These are phyloP conservation scores for Hylaeus volcanicus DNA, from an alignment of 1,140 invertebrate species.

Conservation along the genomic window DNA sequence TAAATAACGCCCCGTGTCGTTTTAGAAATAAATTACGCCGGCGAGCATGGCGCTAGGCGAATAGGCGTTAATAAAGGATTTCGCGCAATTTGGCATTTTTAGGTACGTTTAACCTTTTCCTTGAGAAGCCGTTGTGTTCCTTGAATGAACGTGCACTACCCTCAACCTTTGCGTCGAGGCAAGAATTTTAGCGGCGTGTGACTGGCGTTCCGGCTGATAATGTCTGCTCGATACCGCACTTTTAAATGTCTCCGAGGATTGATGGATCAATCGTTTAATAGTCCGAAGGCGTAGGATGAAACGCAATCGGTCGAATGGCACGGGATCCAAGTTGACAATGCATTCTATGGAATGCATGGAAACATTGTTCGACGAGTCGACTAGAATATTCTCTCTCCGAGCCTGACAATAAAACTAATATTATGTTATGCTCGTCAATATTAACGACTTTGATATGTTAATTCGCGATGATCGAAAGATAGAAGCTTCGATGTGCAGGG, in stretches of 20 bases:
- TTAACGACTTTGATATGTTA: not conserved
- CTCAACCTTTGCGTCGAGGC: not conserved
- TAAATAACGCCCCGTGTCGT: not conserved
- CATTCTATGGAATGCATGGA: not conserved
- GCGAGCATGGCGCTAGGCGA: no score
- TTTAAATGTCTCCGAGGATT: not conserved
- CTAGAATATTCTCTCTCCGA: not conserved
- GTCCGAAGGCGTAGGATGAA: not conserved
- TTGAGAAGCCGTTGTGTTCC: not conserved
- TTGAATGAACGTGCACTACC: not conserved
- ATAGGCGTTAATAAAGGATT: not conserved
- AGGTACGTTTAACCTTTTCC: not conserved
- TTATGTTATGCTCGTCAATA: not conserved
- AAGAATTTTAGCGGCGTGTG: not conserved
- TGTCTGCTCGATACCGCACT: not conserved
- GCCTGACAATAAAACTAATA: not conserved
- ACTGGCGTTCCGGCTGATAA: not conserved
- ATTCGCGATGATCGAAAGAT: no score
- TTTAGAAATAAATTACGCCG: not conserved
- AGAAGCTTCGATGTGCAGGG: no score
- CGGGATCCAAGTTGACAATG: not conserved
- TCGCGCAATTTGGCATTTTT: not conserved
- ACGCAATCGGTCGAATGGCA: not conserved
- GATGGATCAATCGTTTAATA: not conserved
- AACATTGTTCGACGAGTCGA: not conserved